These are phyloP conservation scores for Stenurella melanura DNA, from an alignment of 2,888 invertebrate species.

Conservation along the genomic window DNA sequence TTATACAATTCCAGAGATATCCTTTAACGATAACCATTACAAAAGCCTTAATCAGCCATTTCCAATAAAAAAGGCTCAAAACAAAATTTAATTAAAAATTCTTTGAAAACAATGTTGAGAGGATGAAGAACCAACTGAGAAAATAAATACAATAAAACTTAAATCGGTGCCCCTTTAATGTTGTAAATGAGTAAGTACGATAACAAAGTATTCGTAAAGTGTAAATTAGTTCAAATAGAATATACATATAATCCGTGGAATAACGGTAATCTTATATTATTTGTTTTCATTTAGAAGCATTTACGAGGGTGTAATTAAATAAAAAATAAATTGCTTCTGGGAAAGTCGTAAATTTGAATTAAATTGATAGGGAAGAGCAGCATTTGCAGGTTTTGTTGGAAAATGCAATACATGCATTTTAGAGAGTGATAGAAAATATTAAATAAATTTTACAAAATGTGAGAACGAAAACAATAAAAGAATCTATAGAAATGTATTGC, in stretches of 20 bases:
- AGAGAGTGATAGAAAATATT: too few relatives aligned
- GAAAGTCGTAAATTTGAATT: slow-evolving; percentile 17
- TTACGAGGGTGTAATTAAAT: slow-evolving; percentile 31
- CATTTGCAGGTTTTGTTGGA: background rate
- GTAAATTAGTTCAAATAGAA: slow-evolving; percentile 32
- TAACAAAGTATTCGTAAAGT: slow-evolving; percentile 35
- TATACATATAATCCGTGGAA: slow-evolving; percentile 32
- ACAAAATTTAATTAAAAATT: slow-evolving; percentile 23
- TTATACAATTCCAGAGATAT: background rate
- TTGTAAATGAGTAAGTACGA: slow-evolving; percentile 16
- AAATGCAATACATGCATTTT: too few relatives aligned
- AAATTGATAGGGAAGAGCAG: background rate
- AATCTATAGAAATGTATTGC: too few relatives aligned
- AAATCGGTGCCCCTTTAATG: slow-evolving; percentile 18
- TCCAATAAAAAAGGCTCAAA: background rate
- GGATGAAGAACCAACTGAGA: slow-evolving; percentile 13
- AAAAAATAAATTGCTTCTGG: slow-evolving; percentile 20
- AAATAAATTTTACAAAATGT: too few relatives aligned
- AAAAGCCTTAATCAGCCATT: background rate
- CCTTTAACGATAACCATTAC: background rate
- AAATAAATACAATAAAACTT: slow-evolving; percentile 32
- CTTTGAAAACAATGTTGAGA: slow-evolving; percentile 4
- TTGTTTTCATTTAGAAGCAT: slow-evolving; percentile 37
- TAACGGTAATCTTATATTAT: slow-evolving; percentile 31
- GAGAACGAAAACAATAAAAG: too few relatives aligned